phyloP scores from a whole-genome alignment of 2,113 vertebrate species.

The Cathartes aura region DNA sequence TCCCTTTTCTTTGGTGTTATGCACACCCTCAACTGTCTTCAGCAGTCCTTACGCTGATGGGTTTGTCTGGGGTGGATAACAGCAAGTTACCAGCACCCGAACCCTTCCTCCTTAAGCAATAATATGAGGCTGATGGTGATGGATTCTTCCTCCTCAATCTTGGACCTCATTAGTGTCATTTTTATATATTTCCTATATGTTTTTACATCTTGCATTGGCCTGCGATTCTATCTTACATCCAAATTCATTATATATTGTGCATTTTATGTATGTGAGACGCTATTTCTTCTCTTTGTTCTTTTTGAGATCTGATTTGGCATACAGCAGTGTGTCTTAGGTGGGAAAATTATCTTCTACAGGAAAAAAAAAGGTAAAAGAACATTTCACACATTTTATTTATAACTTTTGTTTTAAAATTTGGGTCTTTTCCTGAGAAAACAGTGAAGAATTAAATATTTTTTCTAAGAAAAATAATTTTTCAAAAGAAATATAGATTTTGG shows the following conservation, averaged over 20 bases:
- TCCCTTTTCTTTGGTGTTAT: not conserved
- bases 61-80: not conserved
- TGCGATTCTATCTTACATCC: rapidly evolving
- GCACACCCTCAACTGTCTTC: not conserved
- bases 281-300: not conserved
- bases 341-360: not conserved
- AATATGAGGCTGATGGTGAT: not conserved
- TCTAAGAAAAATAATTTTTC: not conserved
- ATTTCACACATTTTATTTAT: not conserved
- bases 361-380: not conserved
- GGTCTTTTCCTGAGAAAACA: not conserved
- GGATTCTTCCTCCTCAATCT: not conserved
- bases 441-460: not conserved
- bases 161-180: rapidly evolving
- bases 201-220: not conserved
- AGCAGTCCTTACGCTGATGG: not conserved
- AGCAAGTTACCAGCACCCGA: not conserved
- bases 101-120: not conserved
- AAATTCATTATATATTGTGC: not conserved
- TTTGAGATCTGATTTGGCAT: not conserved
- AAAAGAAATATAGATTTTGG: not conserved
- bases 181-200: not conserved
- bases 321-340: rapidly evolving
- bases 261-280: not conserved
- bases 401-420: not conserved